Base-by-base conservation (phyloP, 2,888 invertebrate genomes). In the Notodonta dromedarius region DNA sequence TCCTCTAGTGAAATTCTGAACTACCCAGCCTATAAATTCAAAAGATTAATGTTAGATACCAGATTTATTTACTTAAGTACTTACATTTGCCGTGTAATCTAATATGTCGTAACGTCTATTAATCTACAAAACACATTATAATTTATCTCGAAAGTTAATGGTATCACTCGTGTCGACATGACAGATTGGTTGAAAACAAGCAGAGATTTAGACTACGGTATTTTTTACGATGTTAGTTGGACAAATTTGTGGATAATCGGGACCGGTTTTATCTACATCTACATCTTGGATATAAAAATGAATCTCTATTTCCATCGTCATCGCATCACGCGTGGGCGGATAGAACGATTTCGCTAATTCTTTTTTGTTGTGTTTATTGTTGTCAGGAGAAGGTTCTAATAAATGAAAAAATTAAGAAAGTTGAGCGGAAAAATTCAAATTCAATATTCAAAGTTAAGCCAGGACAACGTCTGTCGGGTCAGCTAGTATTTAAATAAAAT, bases 41-140 rank as follows among this genome's bases (percentile, higher is more conserved):
- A 74, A 83, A 90, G 91, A 91, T 91, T 89, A 89, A 92, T 89
- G 91, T 86, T 84, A 84, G 85, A 89, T 88, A 85, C 86, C 76
- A 83, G 85, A 88, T 88, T 84, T 89, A 89, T 90, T 86, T 86
- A 87, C 86, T 88, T 88, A 88, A 87, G 83, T 87, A 42, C 24
- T 24, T 40, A 89, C 87, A 80, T 86, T 84, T 79, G 76, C 83
- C 81, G 79, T 89, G 87, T 87, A 88, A 89, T 84, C 80, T 90
- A 85, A 90, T 90, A 87, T 87, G 83, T 86, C 82, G 79, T 84
- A 87, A 84, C 72, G 79, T 72, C 84, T 84, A 91, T 91, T 91
- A 91, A 92, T 91, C 89, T 87, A 78, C 65, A 70, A 78, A 84
- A 83, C 81, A 85, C 86, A 83, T 84, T 74, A 82, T 75, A 77